These are phyloP conservation scores for Saxicola maurus DNA, from an alignment of 2,797 vertebrate species.

Conservation along the genomic window DNA sequence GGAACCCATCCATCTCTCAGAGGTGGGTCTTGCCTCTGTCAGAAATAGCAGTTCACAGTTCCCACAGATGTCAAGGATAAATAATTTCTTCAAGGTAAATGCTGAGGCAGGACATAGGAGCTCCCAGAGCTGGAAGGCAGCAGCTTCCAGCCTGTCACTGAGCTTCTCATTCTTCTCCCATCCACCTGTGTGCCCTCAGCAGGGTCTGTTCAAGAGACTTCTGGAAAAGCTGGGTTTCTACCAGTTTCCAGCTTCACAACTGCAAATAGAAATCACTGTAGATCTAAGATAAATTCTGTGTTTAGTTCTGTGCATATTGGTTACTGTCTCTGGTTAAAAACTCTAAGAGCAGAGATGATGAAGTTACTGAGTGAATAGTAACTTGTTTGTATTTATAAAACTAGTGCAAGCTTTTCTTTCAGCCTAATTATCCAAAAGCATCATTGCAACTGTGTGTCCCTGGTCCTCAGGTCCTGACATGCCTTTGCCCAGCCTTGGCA, in stretches of 20 bases:
- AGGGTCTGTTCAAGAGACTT: neutral
- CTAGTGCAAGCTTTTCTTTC: neutral
- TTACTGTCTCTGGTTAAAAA: neutral
- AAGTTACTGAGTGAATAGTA: neutral
- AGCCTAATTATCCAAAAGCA: neutral
- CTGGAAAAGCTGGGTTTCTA: neutral
- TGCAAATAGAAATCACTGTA: neutral
- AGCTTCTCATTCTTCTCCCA: neutral
- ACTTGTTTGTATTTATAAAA: neutral
- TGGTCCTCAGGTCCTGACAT: neutral
- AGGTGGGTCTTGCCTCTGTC: neutral
- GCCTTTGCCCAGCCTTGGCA: neutral
- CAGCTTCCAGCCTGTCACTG: neutral
- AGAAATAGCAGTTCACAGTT: neutral
- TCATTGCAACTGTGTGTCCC: neutral
- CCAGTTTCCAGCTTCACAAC: neutral
- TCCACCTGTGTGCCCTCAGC: neutral
- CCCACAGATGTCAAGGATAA: neutral
- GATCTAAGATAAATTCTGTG: neutral
- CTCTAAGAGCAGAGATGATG: neutral
- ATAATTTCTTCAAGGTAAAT: neutral
- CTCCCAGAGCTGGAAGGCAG: neutral
- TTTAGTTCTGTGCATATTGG: neutral
- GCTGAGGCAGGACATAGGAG: neutral
- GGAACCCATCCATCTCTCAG: neutral